A percentile compares a stretch with the other conserved stretches of the same genome.
Conservation (phyloP, 2,888 invertebrate species). For the Drosophila monieri region DNA sequence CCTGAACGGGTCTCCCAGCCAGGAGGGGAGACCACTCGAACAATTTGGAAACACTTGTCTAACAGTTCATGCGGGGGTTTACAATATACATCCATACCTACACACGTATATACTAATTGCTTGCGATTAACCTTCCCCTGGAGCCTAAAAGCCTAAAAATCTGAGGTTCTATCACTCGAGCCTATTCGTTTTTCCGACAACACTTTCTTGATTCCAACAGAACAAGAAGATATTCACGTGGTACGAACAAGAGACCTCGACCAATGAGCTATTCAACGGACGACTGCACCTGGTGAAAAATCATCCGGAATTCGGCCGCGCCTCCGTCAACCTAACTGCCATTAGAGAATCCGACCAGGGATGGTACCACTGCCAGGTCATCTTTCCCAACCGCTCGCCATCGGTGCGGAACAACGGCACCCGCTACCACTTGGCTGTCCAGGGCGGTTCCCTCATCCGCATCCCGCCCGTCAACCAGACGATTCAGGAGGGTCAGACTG, state of each 20-base stretch:
- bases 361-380: constrained; percentile 95
- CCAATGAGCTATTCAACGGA: constrained; percentile 89
- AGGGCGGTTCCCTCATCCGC: constrained; percentile 94
- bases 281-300: constrained; percentile 88
- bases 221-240: constrained; percentile 92
- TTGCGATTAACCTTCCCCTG: too few species aligned
- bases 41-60: not conserved
- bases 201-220: constrained; percentile 83
- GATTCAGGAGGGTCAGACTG: constrained; percentile 92
- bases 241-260: constrained; percentile 89
- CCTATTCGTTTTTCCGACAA: not conserved
- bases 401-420: constrained; percentile 94
- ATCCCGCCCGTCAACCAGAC: constrained; percentile 95
- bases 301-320: constrained; percentile 85
- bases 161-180: not conserved
- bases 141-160: constrained; percentile 8
- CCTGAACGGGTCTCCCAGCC: not conserved
- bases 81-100: constrained; percentile 7
- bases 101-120: too few species aligned
- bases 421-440: constrained; percentile 94
- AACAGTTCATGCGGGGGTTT: not conserved
- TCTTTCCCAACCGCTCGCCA: constrained; percentile 94
- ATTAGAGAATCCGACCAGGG: constrained; percentile 95
- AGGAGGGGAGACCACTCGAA: not conserved
- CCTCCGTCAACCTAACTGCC: constrained; percentile 92